Conservation (phyloP, 2,888 invertebrate species). For the Melolontha melolontha region DNA sequence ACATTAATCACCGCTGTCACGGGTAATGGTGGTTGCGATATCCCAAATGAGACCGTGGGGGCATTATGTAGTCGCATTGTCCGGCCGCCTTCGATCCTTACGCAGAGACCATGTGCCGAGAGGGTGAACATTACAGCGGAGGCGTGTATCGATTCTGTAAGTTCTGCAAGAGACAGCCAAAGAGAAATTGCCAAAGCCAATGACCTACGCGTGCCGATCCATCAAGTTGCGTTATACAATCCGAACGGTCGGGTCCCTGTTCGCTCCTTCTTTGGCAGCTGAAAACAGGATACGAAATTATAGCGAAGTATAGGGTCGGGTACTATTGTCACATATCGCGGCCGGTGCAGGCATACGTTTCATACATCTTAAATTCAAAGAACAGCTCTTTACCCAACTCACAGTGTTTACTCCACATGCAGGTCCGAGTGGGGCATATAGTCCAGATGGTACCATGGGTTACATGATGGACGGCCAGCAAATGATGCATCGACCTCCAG, state of each 20-base stretch:
- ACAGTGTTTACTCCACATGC: constrained; percentile 93
- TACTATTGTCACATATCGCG: constrained; percentile 14
- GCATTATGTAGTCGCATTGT: constrained; percentile 48
- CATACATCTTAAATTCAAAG: constrained; percentile 56
- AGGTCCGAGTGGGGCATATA: constrained; percentile 95
- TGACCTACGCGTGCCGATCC: constrained; percentile 73
- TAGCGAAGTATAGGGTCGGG: constrained; percentile 48
- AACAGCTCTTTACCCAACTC: constrained; percentile 72
- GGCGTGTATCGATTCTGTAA: constrained; percentile 59
- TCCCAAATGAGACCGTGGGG: constrained; percentile 51
- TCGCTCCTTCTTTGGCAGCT: constrained; percentile 44
- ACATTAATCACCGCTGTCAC: constrained; percentile 71
- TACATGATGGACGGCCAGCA: constrained; percentile 99
- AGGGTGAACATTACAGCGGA: constrained; percentile 42
- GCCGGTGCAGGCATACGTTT: constrained; percentile 42
- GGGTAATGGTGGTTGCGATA: constrained; percentile 66
- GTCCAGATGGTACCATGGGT: constrained; percentile 95
- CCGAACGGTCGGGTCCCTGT: constrained; percentile 46
- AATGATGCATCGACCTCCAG: constrained; percentile 96
- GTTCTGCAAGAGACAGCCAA: constrained; percentile 69
- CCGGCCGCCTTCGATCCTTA: constrained; percentile 47
- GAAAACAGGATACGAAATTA: constrained; percentile 54
- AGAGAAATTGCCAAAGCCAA: constrained; percentile 73
- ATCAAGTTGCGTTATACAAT: constrained; percentile 59
- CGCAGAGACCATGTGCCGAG: constrained; percentile 45